phyloP scores from a whole-genome alignment of 2,888 invertebrate genomes.

The Megaustenia siamemsis region DNA sequence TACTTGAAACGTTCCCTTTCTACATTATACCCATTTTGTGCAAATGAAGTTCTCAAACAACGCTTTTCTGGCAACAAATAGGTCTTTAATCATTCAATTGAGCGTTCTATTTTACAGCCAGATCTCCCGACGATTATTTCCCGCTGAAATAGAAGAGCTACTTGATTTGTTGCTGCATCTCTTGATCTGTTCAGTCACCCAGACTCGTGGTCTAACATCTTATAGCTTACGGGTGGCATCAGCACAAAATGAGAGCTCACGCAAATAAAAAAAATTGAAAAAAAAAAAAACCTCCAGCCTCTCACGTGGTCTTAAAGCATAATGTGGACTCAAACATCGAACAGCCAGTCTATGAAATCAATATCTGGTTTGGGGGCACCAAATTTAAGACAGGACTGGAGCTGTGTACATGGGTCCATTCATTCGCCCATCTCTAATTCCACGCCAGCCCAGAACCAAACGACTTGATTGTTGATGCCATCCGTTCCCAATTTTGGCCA shows the following conservation, averaged over 20 bases:
- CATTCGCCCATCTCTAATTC: slow-evolving; percentile 24
- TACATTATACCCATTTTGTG: no score
- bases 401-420: slow-evolving; percentile 29
- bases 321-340: background rate
- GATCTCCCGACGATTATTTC: background rate
- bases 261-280: no score
- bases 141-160: background rate
- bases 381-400: slow-evolving; percentile 19
- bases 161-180: background rate
- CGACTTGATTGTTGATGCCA: slow-evolving; percentile 21
- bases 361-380: slow-evolving; percentile 9
- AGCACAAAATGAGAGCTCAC: background rate
- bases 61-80: no score
- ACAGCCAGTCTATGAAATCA: slow-evolving; percentile 9
- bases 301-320: background rate
- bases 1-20: no score
- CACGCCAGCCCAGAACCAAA: slow-evolving; percentile 16
- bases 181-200: background rate
- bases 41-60: no score
- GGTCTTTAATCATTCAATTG: background rate
- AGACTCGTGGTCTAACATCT: background rate
- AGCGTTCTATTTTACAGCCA: background rate
- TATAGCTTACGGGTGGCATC: background rate
- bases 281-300: slow-evolving; percentile 15
- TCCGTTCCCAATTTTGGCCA: slow-evolving; percentile 12